Percentiles rank a stretch among this genome's conserved stretches.
Conservation (phyloP, 1,140 invertebrate species). For the Drosophila biarmipes region DNA sequence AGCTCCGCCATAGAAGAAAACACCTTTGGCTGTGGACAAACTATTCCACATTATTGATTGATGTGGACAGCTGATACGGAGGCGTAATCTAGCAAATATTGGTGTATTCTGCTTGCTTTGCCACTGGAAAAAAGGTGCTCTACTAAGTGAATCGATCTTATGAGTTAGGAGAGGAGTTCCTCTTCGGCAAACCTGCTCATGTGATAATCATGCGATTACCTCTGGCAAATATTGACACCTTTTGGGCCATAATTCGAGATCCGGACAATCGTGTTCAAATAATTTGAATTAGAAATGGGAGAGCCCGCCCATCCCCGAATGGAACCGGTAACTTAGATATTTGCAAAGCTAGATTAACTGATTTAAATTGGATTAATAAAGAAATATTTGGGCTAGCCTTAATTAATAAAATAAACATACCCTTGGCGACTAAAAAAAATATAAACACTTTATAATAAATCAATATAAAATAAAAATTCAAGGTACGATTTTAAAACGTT, state of each 20-base stretch:
- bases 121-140: neutral
- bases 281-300: slow-evolving; percentile 49
- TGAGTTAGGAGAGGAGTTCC: slow-evolving; percentile 11
- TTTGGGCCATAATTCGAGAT: slow-evolving; percentile 28
- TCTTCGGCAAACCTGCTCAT: slow-evolving; percentile 26
- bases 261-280: slow-evolving; percentile 50
- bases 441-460: too few species aligned
- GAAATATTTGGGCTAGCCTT: neutral
- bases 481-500: too few species aligned
- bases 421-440: neutral
- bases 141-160: neutral
- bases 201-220: slow-evolving; percentile 53
- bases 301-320: slow-evolving; percentile 15
- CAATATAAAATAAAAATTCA: too few species aligned
- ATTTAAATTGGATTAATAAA: slow-evolving; percentile 24
- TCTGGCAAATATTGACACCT: slow-evolving; percentile 56
- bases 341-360: slow-evolving; percentile 1
- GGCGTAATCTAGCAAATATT: slow-evolving; percentile 38
- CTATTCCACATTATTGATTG: slow-evolving; percentile 29
- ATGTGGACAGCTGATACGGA: slow-evolving; percentile 11
- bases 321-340: slow-evolving; percentile 29
- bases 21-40: slow-evolving; percentile 17
- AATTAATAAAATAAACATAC: neutral
- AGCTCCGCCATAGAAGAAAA: slow-evolving; percentile 19
- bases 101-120: slow-evolving; percentile 1